Evolutionary conservation across 2,888 invertebrate species (phyloP), one percentile per base, ranked within the genome.

Genomic region (Hirtodrosophila trivittata): DNA sequence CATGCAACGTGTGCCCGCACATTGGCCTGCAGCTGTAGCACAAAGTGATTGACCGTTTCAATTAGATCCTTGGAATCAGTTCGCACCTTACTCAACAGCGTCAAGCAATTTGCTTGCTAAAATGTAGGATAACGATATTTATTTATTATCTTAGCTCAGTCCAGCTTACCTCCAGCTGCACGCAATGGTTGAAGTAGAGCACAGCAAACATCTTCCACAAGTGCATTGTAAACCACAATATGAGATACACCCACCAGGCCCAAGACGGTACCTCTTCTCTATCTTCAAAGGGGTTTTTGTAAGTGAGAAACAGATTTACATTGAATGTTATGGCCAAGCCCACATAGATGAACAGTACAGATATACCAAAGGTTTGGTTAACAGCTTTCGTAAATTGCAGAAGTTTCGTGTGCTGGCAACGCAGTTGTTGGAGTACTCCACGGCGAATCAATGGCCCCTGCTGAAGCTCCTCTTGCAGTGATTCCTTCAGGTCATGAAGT

Each of bases 321-420:
- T 83, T 78, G 16, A 83, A 71, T 37, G 65, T 78, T 0, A 78
- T 54, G 4, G 83, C 60, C 5, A 80, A 74, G 1, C 71, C 67
- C 6, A 68, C 28, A 13, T 55, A 76, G 3, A 63, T 47, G 9
- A 76, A 49, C 1, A 80, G 9, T n/a, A 80, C 43, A 3, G 80
- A 76, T 6, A 57, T 38, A 0, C 68, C 68, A 30, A 54, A 80
- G 3, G 45, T 56, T 2, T 47, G 39, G 39, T 80, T 80, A 0
- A 78, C 39, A 1, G 18, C 14, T 10, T 68, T 68, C 7, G 65
- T 76, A 3, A 83, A 76, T 3, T 54, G 18, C 3, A 66, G 33
- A 0, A 80, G 18, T 1, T 45, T 16, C 0, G 33, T 37, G 3
- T 78, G 71, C 3, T 66, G 74, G 32, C 45, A 37, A 0, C 78